Evolutionary conservation across 2,797 vertebrate species (phyloP).

Genomic region (Apodemus agrarius): DNA sequence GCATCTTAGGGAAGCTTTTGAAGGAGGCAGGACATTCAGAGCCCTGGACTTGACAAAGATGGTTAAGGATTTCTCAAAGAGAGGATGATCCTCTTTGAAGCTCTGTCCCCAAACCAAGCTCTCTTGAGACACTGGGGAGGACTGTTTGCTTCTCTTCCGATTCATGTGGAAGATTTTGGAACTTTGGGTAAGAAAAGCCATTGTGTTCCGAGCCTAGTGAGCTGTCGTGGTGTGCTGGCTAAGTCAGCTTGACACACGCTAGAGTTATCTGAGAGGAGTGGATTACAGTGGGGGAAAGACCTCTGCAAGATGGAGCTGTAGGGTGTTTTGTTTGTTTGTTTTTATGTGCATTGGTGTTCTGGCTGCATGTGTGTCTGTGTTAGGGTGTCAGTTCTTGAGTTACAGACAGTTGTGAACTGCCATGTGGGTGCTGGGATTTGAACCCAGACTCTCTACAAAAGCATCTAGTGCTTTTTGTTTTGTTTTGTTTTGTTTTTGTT

Average conservation of each 20-base stretch:
- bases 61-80: not conserved
- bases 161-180: not conserved
- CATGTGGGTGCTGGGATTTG: not conserved
- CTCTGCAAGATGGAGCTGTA: not conserved
- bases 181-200: not conserved
- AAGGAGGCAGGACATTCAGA: not conserved
- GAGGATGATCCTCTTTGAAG: not conserved
- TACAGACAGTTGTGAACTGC: not conserved
- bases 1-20: not conserved
- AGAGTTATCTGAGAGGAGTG: not conserved
- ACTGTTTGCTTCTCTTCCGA: not conserved
- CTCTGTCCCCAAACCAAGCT: not conserved
- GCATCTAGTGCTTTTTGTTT: not conserved
- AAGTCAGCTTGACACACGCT: not conserved
- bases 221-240: not conserved
- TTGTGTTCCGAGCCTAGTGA: not conserved
- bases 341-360: not conserved
- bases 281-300: not conserved
- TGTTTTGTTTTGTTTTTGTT: too few species aligned
- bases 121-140: not conserved
- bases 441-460: not conserved
- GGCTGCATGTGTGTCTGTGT: not conserved
- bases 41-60: not conserved
- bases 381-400: not conserved
- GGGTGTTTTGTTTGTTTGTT: not conserved